A percentile compares a stretch with the other conserved stretches of the same genome.
Conservation (phyloP, 2,113 vertebrate species). For the Semnornis frantzii region DNA sequence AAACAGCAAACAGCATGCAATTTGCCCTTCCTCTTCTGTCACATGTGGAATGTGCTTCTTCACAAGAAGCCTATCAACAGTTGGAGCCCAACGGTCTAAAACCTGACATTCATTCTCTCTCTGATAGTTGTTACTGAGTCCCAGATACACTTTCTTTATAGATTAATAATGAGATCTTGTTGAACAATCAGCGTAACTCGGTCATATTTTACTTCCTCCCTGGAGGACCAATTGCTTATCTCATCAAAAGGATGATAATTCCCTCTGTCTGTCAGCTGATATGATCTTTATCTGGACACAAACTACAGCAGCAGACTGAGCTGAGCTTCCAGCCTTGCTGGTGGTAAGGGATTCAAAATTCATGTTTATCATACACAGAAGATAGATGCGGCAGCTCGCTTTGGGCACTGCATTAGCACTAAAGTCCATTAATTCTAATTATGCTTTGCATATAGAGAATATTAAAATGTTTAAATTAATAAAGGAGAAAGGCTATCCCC, state of each 20-base stretch:
- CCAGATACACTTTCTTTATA: neutral
- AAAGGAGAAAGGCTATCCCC: constrained; percentile 29
- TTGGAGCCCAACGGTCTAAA: neutral
- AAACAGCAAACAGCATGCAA: neutral
- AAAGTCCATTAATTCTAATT: constrained; percentile 65
- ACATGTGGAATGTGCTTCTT: neutral
- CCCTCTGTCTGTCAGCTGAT: constrained; percentile 49
- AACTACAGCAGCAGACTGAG: constrained; percentile 11
- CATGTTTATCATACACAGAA: constrained; percentile 27
- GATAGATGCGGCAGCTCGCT: constrained; percentile 42
- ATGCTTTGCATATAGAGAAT: constrained; percentile 61
- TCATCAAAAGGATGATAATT: constrained; percentile 47
- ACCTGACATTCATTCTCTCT: neutral
- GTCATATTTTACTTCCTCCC: constrained; percentile 38
- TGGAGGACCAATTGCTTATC: constrained; percentile 52
- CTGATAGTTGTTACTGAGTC: neutral
- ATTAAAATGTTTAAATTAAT: constrained; percentile 70
- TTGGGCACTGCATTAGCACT: constrained; percentile 43
- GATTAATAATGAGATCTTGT: constrained; percentile 36
- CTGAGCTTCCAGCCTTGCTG: constrained; percentile 40
- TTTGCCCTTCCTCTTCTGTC: neutral
- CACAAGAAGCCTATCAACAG: neutral
- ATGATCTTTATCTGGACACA: constrained; percentile 51
- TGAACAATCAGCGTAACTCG: constrained; percentile 51
- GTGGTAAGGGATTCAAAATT: constrained; percentile 46